phyloP scores from a whole-genome alignment of 2,113 vertebrate species.

The human (Homo sapiens) region GRCh38 chr13:80085501-80086000 shows the following conservation, averaged over 20 bases:
- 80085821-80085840: too few species aligned
- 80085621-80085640: not conserved
- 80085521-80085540: not conserved
- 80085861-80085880: too few species aligned
- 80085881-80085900: too few species aligned
- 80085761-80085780: not conserved
- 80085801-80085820: not conserved
- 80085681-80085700: not conserved
- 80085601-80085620: not conserved
- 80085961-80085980: too few species aligned
- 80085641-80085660: not conserved
- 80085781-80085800: not conserved
- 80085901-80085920: too few species aligned
- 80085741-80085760: not conserved
- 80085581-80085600: not conserved
- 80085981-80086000: too few species aligned
- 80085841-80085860: rapidly evolving
- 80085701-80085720: not conserved
- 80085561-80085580: not conserved
- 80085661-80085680: not conserved
- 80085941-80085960: too few species aligned
- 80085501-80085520: not conserved
- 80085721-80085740: not conserved
- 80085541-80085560: not conserved
- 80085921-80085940: too few species aligned